Percentiles rank a stretch among this genome's conserved stretches.
Evolutionary conservation across 2,888 invertebrate species (phyloP).

Genomic region (Campoplex nolae): DNA sequence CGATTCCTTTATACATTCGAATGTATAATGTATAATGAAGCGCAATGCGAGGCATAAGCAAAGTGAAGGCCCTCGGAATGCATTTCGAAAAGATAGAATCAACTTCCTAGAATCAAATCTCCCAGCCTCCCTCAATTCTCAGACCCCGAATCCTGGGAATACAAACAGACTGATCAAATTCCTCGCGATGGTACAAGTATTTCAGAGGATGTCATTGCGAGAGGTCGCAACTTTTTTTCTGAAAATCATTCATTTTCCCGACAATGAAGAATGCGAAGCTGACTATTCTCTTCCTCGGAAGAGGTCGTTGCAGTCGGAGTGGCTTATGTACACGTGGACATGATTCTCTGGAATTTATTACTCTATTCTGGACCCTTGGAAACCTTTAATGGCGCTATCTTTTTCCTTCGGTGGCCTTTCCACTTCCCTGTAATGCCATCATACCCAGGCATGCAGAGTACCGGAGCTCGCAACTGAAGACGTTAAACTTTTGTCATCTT

Average conservation of each 20-base stretch:
- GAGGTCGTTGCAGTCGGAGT: background rate
- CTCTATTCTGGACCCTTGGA: background rate
- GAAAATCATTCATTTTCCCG: no score
- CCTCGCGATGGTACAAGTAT: no score
- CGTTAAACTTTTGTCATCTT: slow-evolving; percentile 20
- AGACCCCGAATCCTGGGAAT: no score
- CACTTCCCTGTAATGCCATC: background rate
- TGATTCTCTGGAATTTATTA: background rate
- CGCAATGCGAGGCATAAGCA: no score
- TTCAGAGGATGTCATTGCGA: no score
- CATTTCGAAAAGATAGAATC: no score
- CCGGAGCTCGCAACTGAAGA: background rate
- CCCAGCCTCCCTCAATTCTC: no score
- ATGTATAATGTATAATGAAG: background rate
- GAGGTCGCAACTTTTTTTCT: no score
- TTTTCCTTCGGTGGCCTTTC: slow-evolving; percentile 31
- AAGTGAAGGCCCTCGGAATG: no score
- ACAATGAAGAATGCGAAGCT: background rate
- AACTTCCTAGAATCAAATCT: no score
- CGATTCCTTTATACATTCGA: background rate
- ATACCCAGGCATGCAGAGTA: background rate
- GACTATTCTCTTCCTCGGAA: background rate
- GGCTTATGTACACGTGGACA: background rate
- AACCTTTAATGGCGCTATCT: slow-evolving; percentile 15
- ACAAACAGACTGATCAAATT: no score